phyloP scores from a whole-genome alignment of 2,888 invertebrate species.

The Platynereis dumerilii region DNA sequence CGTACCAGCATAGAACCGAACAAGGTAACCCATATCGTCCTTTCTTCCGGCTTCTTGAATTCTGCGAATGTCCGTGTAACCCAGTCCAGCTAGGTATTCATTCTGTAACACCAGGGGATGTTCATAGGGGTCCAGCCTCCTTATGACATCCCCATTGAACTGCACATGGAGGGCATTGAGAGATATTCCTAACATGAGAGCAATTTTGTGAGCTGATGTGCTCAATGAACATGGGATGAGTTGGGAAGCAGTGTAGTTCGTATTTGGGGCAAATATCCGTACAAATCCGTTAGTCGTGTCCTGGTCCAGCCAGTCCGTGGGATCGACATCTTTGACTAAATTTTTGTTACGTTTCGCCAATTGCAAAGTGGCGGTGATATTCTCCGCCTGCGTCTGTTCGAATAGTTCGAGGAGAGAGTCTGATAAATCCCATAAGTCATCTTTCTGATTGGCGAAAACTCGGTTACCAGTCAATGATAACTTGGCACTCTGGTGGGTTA shows the following conservation, averaged over 20 bases:
- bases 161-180: constrained; percentile 61
- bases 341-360: constrained; percentile 27
- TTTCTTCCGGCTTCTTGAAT: constrained; percentile 61
- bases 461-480: constrained; percentile 33
- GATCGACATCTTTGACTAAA: constrained; percentile 4
- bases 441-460: constrained; percentile 34
- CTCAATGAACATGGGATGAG: constrained; percentile 59
- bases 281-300: constrained; percentile 60
- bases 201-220: constrained; percentile 59
- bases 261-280: constrained; percentile 55
- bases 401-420: constrained; percentile 59
- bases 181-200: constrained; percentile 55
- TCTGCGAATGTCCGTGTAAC: constrained; percentile 53
- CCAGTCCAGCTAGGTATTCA: constrained; percentile 61
- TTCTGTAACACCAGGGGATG: constrained; percentile 64
- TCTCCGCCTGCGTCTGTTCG: constrained; percentile 28
- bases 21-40: constrained; percentile 57
- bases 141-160: constrained; percentile 60
- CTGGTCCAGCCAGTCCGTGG: constrained; percentile 49
- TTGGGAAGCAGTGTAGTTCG: constrained; percentile 45
- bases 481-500: constrained; percentile 35
- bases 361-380: constrained; percentile 19
- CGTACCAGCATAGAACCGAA: constrained; percentile 63
- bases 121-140: constrained; percentile 60
- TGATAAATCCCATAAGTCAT: constrained; percentile 60